A percentile compares a stretch with the other conserved stretches of the same genome.
Conservation (phyloP, 37 sponge, comb jelly and placozoan species). For the Ephydatia muelleri region DNA sequence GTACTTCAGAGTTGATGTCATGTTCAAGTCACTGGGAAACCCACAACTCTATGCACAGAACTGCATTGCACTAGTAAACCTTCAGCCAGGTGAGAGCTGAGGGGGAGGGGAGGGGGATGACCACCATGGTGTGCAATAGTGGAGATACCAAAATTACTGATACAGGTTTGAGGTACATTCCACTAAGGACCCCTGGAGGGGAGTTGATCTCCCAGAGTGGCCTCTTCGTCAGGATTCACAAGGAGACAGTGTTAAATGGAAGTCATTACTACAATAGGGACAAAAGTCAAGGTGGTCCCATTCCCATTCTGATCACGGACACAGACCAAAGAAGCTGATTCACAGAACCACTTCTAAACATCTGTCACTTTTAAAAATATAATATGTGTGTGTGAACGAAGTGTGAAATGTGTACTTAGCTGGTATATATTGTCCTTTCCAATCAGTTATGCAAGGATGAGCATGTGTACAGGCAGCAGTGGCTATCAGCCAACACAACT, state of each 20-base stretch:
- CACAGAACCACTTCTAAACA: neutral
- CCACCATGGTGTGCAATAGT: neutral
- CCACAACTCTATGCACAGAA: conserved; percentile 8
- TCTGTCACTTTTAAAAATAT: neutral
- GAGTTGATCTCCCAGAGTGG: conserved; percentile 65
- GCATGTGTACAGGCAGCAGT: neutral
- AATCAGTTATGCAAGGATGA: neutral
- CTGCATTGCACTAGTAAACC: conserved; percentile 21
- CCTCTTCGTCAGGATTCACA: conserved; percentile 57
- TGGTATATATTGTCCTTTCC: neutral
- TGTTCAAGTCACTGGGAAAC: neutral
- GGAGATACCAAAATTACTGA: neutral
- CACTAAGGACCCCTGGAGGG: conserved; percentile 60
- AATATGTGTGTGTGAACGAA: too few relatives aligned
- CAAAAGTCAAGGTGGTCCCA: neutral
- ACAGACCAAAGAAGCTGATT: neutral
- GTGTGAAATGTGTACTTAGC: too few relatives aligned
- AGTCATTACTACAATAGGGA: neutral
- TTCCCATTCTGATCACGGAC: neutral
- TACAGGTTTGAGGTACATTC: conserved; percentile 62
- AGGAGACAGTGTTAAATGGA: neutral
- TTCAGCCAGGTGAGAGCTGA: conserved; percentile 41
- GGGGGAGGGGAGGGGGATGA: neutral
- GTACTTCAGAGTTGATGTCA: conserved; percentile 62
- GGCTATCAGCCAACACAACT: neutral